Conservation (phyloP, 2,113 vertebrate species). For the Rhabdomys dilectus region DNA sequence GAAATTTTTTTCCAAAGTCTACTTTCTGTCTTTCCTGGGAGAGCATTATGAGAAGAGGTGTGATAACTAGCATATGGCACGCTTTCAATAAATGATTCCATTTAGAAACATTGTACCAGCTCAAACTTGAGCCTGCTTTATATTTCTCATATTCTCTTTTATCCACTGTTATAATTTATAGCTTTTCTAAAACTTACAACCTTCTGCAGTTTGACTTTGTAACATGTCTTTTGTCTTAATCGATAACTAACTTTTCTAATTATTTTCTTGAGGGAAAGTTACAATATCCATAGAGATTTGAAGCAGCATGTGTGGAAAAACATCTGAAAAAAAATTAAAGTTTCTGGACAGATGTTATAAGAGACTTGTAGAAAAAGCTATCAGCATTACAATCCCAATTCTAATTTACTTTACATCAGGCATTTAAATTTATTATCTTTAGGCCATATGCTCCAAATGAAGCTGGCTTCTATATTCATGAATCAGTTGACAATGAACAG, state of each 20-base stretch:
- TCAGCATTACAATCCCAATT: conserved; percentile 83
- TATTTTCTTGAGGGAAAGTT: conserved; percentile 61
- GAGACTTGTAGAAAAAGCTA: conserved; percentile 81
- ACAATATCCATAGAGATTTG: conserved; percentile 3
- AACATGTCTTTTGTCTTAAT: conserved; percentile 74
- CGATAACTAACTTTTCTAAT: conserved; percentile 76
- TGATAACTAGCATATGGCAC: background rate
- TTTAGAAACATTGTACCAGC: background rate
- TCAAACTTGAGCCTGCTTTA: background rate
- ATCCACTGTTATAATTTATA: background rate
- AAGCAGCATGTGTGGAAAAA: conserved; percentile 78
- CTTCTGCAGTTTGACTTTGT: conserved; percentile 67
- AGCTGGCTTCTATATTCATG: conserved; percentile 84
- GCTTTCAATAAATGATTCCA: background rate
- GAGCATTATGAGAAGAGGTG: background rate
- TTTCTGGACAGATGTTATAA: conserved; percentile 79
- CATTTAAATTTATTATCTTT: conserved; percentile 86
- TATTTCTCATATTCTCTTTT: background rate
- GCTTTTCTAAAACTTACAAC: conserved; percentile 51
- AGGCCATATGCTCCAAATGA: conserved; percentile 79
- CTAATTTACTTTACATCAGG: conserved; percentile 86
- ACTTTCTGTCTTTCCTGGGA: background rate
- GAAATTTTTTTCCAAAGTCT: background rate
- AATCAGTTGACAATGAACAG: conserved; percentile 84
- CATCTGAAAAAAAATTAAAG: conserved; percentile 79